A percentile compares a stretch with the other conserved stretches of the same genome.
Conservation (phyloP, 1,140 invertebrate species). For the Euura lappo region DNA sequence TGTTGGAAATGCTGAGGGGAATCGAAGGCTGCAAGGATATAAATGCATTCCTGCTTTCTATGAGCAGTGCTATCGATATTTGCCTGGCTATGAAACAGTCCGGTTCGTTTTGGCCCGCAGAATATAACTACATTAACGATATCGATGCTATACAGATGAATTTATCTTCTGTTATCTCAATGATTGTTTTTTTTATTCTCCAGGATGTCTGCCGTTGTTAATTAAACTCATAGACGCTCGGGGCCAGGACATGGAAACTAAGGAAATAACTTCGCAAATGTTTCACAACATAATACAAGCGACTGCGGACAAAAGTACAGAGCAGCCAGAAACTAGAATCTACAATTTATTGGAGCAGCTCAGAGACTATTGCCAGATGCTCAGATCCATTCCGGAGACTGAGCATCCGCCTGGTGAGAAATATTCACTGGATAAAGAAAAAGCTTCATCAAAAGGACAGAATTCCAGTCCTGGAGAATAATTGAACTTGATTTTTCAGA, state of each 20-base stretch:
- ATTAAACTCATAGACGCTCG: not conserved
- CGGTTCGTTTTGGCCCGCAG: not conserved
- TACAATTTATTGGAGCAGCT: not conserved
- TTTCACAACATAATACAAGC: conserved; percentile 5
- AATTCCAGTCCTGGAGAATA: too few species aligned
- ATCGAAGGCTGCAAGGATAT: conserved; percentile 2
- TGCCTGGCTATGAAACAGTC: not conserved
- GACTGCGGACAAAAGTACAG: not conserved
- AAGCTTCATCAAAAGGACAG: too few species aligned
- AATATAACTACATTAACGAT: too few species aligned
- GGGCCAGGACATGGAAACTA: not conserved
- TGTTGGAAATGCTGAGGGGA: not conserved
- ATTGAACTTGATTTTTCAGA: conserved; percentile 20
- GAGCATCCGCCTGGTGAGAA: not conserved
- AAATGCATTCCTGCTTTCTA: not conserved
- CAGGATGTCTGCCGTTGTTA: not conserved
- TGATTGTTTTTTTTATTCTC: not conserved
- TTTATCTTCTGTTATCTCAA: not conserved
- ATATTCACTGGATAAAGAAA: not conserved
- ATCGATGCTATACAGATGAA: too few species aligned
- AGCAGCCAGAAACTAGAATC: conserved; percentile 6
- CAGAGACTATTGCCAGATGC: not conserved
- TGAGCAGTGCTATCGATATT: conserved; percentile 4
- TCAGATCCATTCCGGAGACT: not conserved
- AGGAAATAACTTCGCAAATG: not conserved